Base-by-base conservation (phyloP, 2,113 vertebrate genomes). In the chimpanzee (Pan troglodytes) region DNA sequence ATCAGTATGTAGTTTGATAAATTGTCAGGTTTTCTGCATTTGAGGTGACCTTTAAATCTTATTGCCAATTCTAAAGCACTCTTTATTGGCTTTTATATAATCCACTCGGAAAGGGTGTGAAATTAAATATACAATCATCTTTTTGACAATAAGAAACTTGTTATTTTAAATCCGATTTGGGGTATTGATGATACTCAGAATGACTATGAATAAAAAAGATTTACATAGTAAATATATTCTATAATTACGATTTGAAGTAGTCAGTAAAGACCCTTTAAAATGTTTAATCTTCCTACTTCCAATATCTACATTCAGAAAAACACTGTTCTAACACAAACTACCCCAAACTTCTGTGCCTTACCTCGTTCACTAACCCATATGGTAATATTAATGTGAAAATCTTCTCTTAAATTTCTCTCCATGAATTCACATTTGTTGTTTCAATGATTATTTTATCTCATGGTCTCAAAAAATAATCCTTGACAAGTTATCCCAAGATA, bases 271-370 rank as follows among this genome's bases (percentile, higher is more conserved):
- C 4, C 82, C 2, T 45, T 67, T 43, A 50, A 84, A 32, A 59
- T 9, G 45, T 27, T 40, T 72, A 73, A 35, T 86, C 16, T 48
- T 81, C 8, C 61, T 80, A 11, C 16, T 78, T 27, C 9, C 22
- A 85, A 5, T 87, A 52, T 87, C 30, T 87, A 25, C 2, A 27
- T 6, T 38, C 5, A 25, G 30, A 67, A 82, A 72, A 50, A 6
- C 5, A 10, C 5, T 50, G 82, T 59, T 59, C 0, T 75, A 12
- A 52, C 55, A 30, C 14, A n/a, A 1, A 25, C 2, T 25, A 48
- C 3, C 38, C 8, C 11, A 43, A 27, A 52, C 14, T 55, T 1
- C 27, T n/a, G n/a, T 79, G 2, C 13, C 38, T 1, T 3, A 2
- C 9, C 8, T 75, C 83, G 0, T 38, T 85, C 52, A 35, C 32